Conservation (phyloP, 1,140 invertebrate genomes). For the Habropoda laboriosa region DNA sequence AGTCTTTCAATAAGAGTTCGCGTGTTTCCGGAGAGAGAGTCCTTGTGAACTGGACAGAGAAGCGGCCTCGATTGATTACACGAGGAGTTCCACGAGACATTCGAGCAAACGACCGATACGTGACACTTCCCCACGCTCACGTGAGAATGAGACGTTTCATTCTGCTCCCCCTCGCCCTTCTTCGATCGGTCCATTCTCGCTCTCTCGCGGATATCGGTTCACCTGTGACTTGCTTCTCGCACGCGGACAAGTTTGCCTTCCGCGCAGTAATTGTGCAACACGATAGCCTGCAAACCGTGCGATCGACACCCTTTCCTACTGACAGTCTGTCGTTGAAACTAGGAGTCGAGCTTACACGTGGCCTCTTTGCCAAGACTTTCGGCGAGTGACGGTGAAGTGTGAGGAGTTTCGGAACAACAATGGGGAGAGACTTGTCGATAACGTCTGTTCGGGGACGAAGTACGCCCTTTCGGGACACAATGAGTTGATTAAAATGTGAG, state of each 20-base stretch:
- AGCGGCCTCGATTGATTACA: constrained; percentile 43
- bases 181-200: constrained; percentile 38
- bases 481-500: no score
- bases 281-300: background rate
- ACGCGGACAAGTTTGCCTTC: constrained; percentile 14
- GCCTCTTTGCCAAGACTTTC: background rate
- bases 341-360: background rate
- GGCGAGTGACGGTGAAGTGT: background rate
- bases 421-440: no score
- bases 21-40: background rate
- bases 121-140: constrained; percentile 45
- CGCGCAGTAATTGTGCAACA: constrained; percentile 7
- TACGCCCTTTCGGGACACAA: no score
- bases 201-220: constrained; percentile 41
- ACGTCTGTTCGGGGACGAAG: no score
- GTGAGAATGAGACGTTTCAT: constrained; percentile 28
- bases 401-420: no score
- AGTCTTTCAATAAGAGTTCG: constrained; percentile 47
- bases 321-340: background rate
- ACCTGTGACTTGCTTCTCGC: background rate
- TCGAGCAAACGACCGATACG: constrained; percentile 43
- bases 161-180: no score
- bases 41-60: background rate
- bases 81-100: constrained; percentile 21
- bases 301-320: constrained; percentile 7